Percentiles rank a stretch among this genome's conserved stretches.
phyloP scores from a whole-genome alignment of 64 coral and sea anemone species.

The Pachyseris speciosa region DNA sequence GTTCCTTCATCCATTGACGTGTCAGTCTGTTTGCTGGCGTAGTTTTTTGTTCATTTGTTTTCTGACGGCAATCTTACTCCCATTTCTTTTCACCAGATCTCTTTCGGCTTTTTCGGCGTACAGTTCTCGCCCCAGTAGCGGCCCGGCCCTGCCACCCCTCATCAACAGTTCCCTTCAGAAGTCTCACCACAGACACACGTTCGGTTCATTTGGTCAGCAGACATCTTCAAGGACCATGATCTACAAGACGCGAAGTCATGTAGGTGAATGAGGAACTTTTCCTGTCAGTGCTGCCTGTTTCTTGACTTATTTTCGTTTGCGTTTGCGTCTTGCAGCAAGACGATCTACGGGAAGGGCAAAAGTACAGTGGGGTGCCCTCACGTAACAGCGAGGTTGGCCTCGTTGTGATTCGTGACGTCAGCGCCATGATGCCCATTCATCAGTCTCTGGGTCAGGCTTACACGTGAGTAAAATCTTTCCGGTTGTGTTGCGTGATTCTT shows the following conservation, averaged over 20 bases:
- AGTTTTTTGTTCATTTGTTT: too few relatives aligned
- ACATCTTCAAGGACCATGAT: background rate
- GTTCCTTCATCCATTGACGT: too few relatives aligned
- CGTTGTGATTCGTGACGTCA: conserved; percentile 77
- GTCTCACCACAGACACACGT: conserved; percentile 51
- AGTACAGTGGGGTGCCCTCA: conserved; percentile 33
- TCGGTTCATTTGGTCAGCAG: conserved; percentile 60
- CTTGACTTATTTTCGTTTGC: background rate
- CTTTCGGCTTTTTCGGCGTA: conserved; percentile 79
- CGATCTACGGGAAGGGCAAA: conserved; percentile 5
- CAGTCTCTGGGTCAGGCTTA: conserved; percentile 69
- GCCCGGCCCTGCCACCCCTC: conserved; percentile 57
- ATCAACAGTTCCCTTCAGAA: conserved; percentile 46
- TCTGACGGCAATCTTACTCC: too few relatives aligned
- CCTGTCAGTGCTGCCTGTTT: background rate
- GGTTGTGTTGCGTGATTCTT: background rate
- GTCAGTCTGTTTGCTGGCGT: background rate
- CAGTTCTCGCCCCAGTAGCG: conserved; percentile 68
- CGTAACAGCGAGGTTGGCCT: conserved; percentile 25
- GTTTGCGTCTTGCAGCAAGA: background rate
- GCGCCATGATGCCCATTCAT: conserved; percentile 73
- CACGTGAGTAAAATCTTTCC: conserved; percentile 51
- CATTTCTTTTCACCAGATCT: conserved; percentile 27
- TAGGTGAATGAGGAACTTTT: background rate
- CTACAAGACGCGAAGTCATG: conserved; percentile 46